A percentile compares a stretch with the other conserved stretches of the same genome.
Conservation (phyloP, 2,797 vertebrate genomes). For the Coracias cyanogaster region DNA sequence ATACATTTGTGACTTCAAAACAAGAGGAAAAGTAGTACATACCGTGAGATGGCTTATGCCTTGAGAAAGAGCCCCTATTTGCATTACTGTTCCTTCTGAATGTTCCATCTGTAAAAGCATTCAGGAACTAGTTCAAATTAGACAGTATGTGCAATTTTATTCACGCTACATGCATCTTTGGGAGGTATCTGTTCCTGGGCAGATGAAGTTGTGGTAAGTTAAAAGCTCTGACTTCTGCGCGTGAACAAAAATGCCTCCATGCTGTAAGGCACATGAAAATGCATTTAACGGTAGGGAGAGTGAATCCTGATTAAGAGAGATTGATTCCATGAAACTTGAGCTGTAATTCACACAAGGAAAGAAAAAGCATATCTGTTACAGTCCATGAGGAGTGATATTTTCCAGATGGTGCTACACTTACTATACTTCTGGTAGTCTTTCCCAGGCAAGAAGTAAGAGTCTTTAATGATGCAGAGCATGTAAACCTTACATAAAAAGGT, state of each 20-base stretch:
- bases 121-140: slow-evolving; percentile 66
- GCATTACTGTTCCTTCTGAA: slow-evolving; percentile 87
- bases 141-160: background rate
- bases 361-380: background rate
- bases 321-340: background rate
- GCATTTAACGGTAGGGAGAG: background rate
- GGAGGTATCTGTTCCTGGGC: background rate
- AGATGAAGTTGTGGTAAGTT: background rate
- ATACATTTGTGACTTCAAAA: background rate
- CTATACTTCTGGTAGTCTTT: background rate
- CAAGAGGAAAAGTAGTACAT: slow-evolving; percentile 58
- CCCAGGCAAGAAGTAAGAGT: background rate
- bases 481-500: background rate
- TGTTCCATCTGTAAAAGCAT: slow-evolving; percentile 89
- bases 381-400: background rate
- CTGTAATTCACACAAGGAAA: background rate
- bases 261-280: background rate
- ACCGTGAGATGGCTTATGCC: slow-evolving; percentile 94
- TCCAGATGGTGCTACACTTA: background rate
- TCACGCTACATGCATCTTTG: slow-evolving; percentile 35
- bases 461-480: background rate
- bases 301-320: background rate
- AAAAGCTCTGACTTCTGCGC: background rate
- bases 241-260: background rate
- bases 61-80: slow-evolving; percentile 92